phyloP scores from a whole-genome alignment of 2,888 invertebrate species.

The Antheraea yamamai region DNA sequence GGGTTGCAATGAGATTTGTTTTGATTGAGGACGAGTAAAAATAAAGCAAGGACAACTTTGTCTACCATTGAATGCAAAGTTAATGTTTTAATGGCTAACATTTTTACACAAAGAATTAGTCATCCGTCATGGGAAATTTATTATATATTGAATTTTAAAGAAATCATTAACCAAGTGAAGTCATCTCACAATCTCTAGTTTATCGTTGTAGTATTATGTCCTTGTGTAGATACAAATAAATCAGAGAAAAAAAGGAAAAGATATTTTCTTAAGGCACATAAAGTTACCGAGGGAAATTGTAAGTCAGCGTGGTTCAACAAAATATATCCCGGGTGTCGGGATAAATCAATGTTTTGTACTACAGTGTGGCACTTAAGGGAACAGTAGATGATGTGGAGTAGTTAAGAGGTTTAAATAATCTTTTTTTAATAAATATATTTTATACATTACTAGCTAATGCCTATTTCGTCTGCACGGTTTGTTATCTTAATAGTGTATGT shows the following conservation, averaged over 20 bases:
- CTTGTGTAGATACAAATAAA: constrained; percentile 6
- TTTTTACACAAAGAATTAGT: too few relatives aligned
- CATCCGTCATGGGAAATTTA: too few relatives aligned
- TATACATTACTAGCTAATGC: not conserved
- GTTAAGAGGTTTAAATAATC: constrained; percentile 17
- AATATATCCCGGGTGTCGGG: constrained; percentile 75
- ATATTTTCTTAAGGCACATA: constrained; percentile 76
- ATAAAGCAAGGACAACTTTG: too few relatives aligned
- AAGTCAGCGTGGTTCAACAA: constrained; percentile 65
- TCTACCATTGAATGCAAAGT: too few relatives aligned
- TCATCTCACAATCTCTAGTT: not conserved
- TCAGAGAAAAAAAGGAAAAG: constrained; percentile 45
- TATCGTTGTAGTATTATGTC: constrained; percentile 1
- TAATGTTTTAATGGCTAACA: too few relatives aligned
- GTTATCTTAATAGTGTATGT: too few relatives aligned
- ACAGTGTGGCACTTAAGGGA: constrained; percentile 67
- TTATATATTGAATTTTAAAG: too few relatives aligned
- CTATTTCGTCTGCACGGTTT: too few relatives aligned
- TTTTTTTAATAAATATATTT: not conserved
- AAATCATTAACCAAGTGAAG: not conserved
- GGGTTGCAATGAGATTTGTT: not conserved
- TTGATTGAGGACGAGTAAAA: not conserved
- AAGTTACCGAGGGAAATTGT: constrained; percentile 71
- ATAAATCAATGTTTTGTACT: constrained; percentile 77
- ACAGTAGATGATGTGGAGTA: constrained; percentile 49